These are phyloP conservation scores for Gallinago paraguaiae DNA, from an alignment of 2,113 vertebrate species.

Conservation along the genomic window DNA sequence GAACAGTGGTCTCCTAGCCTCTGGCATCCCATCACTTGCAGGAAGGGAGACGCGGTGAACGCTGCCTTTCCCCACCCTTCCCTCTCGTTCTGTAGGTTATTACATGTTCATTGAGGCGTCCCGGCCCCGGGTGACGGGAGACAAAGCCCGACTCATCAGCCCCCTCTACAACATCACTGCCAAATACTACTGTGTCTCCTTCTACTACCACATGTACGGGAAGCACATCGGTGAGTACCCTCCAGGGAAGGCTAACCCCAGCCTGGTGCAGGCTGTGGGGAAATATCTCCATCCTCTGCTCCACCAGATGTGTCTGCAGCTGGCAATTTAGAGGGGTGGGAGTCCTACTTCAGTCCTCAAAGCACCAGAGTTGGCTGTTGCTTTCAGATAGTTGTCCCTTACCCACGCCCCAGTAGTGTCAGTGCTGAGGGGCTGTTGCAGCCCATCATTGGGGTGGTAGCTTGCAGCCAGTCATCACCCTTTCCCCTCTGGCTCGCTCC, in stretches of 20 bases:
- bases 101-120: constrained; percentile 99
- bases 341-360: background rate
- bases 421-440: background rate
- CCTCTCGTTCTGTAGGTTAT: constrained; percentile 77
- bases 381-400: background rate
- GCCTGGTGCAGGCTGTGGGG: background rate
- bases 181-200: constrained; percentile 90
- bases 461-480: background rate
- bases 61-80: background rate
- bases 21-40: accelerated
- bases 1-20: background rate
- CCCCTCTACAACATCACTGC: constrained; percentile 92
- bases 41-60: background rate
- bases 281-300: background rate
- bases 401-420: background rate
- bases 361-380: background rate
- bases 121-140: constrained; percentile 84
- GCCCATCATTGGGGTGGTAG: background rate
- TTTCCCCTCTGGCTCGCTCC: background rate
- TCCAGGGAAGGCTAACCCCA: background rate
- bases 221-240: constrained; percentile 93
- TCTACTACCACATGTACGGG: constrained; percentile 98
- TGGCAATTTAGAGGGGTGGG: background rate
- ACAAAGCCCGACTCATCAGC: constrained; percentile 91
- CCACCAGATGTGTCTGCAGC: accelerated